phyloP scores from a whole-genome alignment of 2,113 vertebrate genomes.

The Polypterus senegalus region DNA sequence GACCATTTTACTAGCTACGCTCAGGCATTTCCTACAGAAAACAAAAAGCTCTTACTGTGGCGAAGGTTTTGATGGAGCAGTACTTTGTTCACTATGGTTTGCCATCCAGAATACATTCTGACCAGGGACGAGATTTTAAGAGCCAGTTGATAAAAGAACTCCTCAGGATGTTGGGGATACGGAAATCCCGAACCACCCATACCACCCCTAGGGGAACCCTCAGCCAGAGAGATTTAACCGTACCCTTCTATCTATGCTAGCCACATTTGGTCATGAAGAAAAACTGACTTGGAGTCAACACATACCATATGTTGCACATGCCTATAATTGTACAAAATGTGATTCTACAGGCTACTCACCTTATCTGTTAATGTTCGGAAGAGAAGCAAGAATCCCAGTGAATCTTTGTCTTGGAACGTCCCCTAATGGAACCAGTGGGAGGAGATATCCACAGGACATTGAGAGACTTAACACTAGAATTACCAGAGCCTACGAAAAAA shows the following conservation, averaged over 20 bases:
- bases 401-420: too few relatives aligned
- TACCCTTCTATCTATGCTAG: background rate
- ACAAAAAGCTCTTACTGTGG: slow-evolving; percentile 9
- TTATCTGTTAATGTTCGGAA: too few relatives aligned
- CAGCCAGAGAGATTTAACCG: slow-evolving; percentile 2
- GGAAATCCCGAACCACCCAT: slow-evolving; percentile 3
- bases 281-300: too few relatives aligned
- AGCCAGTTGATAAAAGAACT: slow-evolving; percentile 7
- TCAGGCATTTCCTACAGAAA: slow-evolving; percentile 6
- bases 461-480: too few relatives aligned
- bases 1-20: slow-evolving; percentile 9
- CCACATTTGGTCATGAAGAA: too few relatives aligned
- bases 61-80: slow-evolving; percentile 4
- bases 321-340: too few relatives aligned
- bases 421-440: too few relatives aligned
- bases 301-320: too few relatives aligned
- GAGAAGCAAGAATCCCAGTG: too few relatives aligned
- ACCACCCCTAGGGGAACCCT: slow-evolving; percentile 6
- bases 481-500: too few relatives aligned
- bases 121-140: slow-evolving; percentile 5
- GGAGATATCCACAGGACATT: too few relatives aligned
- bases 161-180: background rate
- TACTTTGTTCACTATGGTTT: slow-evolving; percentile 11
- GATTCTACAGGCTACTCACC: too few relatives aligned
- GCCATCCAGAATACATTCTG: slow-evolving; percentile 3